phyloP scores from a whole-genome alignment of 2,888 invertebrate genomes.

The Dicranocentrus wangi region DNA sequence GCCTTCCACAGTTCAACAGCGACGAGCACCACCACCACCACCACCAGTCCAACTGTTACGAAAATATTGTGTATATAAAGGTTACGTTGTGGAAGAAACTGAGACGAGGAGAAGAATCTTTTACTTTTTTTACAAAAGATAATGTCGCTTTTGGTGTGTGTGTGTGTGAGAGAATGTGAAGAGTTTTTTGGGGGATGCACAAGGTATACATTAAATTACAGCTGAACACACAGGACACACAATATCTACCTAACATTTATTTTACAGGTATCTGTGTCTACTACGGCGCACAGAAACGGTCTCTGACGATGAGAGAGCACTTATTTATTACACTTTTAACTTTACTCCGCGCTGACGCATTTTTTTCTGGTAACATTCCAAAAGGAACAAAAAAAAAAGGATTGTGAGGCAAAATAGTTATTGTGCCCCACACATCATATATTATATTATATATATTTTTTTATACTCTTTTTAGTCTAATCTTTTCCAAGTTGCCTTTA shows the following conservation, averaged over 20 bases:
- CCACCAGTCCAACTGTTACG: constrained; percentile 12
- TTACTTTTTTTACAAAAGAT: too few relatives aligned
- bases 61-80: constrained; percentile 1
- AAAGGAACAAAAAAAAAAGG: constrained; percentile 23
- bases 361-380: constrained; percentile 51
- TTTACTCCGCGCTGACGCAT: not conserved
- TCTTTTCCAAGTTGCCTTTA: constrained; percentile 2
- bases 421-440: too few relatives aligned
- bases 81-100: not conserved
- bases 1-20: constrained; percentile 45
- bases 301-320: too few relatives aligned
- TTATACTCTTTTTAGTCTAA: not conserved
- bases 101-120: not conserved
- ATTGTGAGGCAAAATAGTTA: not conserved
- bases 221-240: too few relatives aligned
- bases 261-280: too few relatives aligned
- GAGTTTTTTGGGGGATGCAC: not conserved
- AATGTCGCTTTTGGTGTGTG: not conserved
- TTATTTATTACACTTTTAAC: constrained; percentile 48
- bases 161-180: not conserved
- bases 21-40: constrained; percentile 1
- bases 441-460: too few relatives aligned
- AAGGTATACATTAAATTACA: constrained; percentile 14
- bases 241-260: not conserved
- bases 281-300: too few relatives aligned